A percentile compares a stretch with the other conserved stretches of the same genome.
phyloP scores from a whole-genome alignment of 2,888 invertebrate species.

The Morpho achilles region DNA sequence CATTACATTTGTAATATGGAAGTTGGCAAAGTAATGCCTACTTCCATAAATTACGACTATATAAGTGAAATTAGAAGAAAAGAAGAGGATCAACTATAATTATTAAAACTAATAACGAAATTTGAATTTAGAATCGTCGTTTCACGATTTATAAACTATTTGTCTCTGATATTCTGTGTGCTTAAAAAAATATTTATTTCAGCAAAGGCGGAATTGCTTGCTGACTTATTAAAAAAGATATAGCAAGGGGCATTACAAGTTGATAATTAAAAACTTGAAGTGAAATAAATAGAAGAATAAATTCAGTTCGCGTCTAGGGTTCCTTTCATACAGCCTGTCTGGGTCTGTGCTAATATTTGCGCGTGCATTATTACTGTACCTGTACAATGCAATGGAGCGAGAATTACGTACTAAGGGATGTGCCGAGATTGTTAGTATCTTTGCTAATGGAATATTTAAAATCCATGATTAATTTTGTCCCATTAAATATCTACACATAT shows the following conservation, averaged over 20 bases:
- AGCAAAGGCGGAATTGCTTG: conserved; percentile 4
- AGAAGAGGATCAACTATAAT: too few species aligned
- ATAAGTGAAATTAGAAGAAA: too few species aligned
- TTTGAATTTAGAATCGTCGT: not conserved
- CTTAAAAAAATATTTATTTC: conserved; percentile 7
- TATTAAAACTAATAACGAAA: too few species aligned
- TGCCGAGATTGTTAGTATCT: conserved; percentile 8
- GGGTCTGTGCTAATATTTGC: conserved; percentile 72
- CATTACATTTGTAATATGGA: too few species aligned
- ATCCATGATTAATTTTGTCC: too few species aligned
- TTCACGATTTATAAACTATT: not conserved
- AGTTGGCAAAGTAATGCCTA: too few species aligned
- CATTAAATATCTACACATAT: too few species aligned
- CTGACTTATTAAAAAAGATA: conserved; percentile 4
- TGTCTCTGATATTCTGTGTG: not conserved
- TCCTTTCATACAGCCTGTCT: conserved; percentile 49
- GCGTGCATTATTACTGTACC: conserved; percentile 68
- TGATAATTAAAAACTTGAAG: conserved; percentile 22
- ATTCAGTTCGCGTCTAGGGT: conserved; percentile 42
- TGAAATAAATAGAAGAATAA: conserved; percentile 30
- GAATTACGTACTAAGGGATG: conserved; percentile 41
- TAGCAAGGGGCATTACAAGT: conserved; percentile 4
- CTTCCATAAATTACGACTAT: too few species aligned
- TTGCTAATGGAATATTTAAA: not conserved
- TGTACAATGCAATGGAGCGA: conserved; percentile 61